Conservation (phyloP, 1,140 invertebrate genomes). For the Eurosta solidaginis region DNA sequence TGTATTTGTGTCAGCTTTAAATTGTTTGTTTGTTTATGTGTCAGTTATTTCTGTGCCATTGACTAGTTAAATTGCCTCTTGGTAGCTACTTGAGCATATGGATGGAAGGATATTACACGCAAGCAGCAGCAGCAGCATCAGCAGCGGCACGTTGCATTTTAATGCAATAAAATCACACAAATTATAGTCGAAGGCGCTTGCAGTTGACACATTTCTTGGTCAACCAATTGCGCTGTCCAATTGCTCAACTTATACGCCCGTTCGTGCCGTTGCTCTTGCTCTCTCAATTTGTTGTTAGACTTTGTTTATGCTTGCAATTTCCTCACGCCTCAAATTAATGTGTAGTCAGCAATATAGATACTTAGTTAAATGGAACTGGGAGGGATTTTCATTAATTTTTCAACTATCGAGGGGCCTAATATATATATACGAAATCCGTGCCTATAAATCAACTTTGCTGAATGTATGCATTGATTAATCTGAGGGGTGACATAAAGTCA, state of each 20-base stretch:
- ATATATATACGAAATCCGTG: too few species aligned
- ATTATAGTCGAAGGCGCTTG: not conserved
- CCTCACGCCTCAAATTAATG: not conserved
- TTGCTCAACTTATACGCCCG: not conserved
- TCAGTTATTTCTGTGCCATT: not conserved
- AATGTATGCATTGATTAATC: too few species aligned
- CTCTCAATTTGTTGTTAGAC: not conserved
- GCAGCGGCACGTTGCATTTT: slow-evolving; percentile 1
- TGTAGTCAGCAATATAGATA: not conserved
- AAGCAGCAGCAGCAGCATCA: not conserved
- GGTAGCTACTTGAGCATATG: not conserved
- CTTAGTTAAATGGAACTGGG: too few species aligned
- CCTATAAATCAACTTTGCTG: too few species aligned
- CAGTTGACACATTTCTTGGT: slow-evolving; percentile 10
- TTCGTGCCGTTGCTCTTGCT: not conserved
- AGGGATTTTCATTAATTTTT: too few species aligned
- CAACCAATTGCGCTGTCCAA: not conserved
- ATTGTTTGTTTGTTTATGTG: too few species aligned
- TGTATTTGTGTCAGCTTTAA: too few species aligned
- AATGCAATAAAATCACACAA: slow-evolving; percentile 20
- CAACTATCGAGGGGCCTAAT: too few species aligned
- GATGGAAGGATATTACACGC: not conserved
- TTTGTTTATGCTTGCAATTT: not conserved
- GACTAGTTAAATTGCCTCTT: not conserved
- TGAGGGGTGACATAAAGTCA: too few species aligned